Base-by-base conservation (phyloP, 2,797 vertebrate genomes). In the Micromesistius poutassou region DNA sequence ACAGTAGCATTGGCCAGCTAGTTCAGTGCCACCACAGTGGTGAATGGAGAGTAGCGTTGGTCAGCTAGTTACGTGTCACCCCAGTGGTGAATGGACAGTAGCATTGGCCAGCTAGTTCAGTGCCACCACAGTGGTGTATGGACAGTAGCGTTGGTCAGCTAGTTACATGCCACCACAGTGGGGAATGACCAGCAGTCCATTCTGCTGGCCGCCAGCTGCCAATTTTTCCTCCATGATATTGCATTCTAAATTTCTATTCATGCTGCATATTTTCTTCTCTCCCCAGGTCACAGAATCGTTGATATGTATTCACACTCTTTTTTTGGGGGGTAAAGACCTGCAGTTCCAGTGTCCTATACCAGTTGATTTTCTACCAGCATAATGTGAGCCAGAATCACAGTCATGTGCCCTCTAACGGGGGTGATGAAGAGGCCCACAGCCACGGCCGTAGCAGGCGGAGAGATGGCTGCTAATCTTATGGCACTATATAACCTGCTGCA, bases 281-380 rank as follows among this genome's bases (percentile, higher is more conserved):
- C 76, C 38, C 0, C 93, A 99, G 97, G 94, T 95, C 92, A 93
- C 93, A 94, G 92, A 96, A 95, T 91, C 94, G 93, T 94, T 96
- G 96, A 96, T 96, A 96, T 96, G 96, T 95, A 96, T 96, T 96
- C 95, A 94, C 91, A 91, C 88, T 28, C 62, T 68, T 86, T 95
- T 95, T 94, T 92, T 95, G 62, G 25, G 62, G 25, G 96, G 96
- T 95, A 95, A 95, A 92, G 95, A 95, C 94, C 95, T 82, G 89
- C 87, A 93, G 94, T 42, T 84, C 93, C 93, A 87, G 94, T 84
- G 94, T 96, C 96, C 94, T 93, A 95, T 93, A 94, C 95, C 94
- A 93, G 93, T 95, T 96, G 94, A 88, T 93, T 92, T 93, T 94
- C 92, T 93, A 94, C 93, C 92, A 94, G 90, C 90, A 93, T 93